phyloP scores from a whole-genome alignment of 2,888 invertebrate genomes.

The Cantharis rustica region DNA sequence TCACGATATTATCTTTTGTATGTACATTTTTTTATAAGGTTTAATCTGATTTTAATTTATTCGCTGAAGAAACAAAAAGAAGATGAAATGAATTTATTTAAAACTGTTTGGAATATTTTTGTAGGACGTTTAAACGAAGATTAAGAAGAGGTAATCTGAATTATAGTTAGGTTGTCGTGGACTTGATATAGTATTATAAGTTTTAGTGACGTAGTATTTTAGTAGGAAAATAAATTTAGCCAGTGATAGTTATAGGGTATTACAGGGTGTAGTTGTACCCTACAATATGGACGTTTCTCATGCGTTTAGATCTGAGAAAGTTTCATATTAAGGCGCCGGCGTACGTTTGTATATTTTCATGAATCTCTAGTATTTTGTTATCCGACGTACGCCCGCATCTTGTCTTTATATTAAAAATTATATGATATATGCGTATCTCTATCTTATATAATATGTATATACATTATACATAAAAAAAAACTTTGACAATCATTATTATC shows the following conservation, averaged over 20 bases:
- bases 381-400: conserved; percentile 28
- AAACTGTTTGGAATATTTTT: not conserved
- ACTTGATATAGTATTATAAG: conserved; percentile 35
- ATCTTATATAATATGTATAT: conserved; percentile 38
- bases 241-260: conserved; percentile 54
- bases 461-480: conserved; percentile 17
- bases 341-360: conserved; percentile 4
- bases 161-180: conserved; percentile 51
- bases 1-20: conserved; percentile 53
- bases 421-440: conserved; percentile 45
- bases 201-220: conserved; percentile 32
- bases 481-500: conserved; percentile 56
- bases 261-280: conserved; percentile 58
- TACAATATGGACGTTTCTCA: conserved; percentile 45
- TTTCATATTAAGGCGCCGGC: conserved; percentile 34
- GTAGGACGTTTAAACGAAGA: not conserved
- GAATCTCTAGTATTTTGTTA: conserved; percentile 18
- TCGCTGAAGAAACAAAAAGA: not conserved
- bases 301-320: conserved; percentile 34
- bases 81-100: conserved; percentile 4
- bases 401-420: conserved; percentile 35
- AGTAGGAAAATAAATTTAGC: conserved; percentile 47
- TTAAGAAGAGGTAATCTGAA: not conserved
- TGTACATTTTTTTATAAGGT: conserved; percentile 42
- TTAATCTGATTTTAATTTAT: not conserved